These are phyloP conservation scores for Xerus rutilus DNA, from an alignment of 2,797 vertebrate genomes.

Conservation along the genomic window DNA sequence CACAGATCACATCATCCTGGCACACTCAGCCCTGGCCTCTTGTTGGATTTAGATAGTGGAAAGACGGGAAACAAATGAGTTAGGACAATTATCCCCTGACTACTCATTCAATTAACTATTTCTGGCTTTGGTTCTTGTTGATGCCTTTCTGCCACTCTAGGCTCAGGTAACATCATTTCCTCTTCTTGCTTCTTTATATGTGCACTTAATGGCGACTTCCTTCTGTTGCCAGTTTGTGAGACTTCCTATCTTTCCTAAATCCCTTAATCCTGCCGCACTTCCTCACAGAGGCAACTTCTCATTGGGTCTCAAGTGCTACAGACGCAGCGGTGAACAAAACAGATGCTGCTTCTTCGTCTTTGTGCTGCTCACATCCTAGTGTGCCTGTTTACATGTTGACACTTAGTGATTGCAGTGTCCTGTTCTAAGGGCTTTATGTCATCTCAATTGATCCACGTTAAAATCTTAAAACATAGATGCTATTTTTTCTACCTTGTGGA, in stretches of 20 bases:
- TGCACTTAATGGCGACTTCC: neutral
- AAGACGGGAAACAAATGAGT: neutral
- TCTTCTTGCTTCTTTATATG: neutral
- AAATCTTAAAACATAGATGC: neutral
- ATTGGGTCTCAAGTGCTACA: neutral
- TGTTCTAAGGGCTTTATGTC: neutral
- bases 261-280: neutral
- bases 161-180: neutral
- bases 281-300: neutral
- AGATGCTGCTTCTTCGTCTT: neutral
- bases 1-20: too few relatives aligned
- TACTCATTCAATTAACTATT: neutral
- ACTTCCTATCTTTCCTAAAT: neutral
- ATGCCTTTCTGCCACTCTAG: neutral
- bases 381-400: neutral
- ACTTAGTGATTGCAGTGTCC: neutral
- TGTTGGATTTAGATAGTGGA: neutral
- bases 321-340: neutral
- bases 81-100: neutral
- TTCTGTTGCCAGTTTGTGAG: neutral
- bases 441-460: neutral
- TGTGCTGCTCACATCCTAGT: neutral
- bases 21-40: neutral
- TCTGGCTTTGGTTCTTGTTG: neutral
- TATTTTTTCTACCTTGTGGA: neutral